Evolutionary conservation across 2,113 vertebrate genomes (phyloP), one percentile per base, ranked within the genome.

Genomic region (Cichladusa arquata): DNA sequence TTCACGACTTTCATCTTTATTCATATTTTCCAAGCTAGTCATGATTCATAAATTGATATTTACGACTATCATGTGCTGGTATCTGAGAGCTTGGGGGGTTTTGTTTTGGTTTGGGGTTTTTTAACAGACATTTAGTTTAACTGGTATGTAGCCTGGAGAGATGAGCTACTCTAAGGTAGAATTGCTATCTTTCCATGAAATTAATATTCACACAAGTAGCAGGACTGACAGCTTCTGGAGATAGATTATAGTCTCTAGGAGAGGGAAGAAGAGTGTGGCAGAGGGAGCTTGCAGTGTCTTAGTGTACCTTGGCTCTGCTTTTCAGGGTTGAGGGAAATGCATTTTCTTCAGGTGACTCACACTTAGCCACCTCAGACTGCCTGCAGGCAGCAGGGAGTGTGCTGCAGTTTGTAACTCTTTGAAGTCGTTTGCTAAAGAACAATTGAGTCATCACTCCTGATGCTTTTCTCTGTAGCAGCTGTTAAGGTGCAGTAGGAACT

Each of bases 21-120:
- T 93, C 83, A 72, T 93, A 79, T 91, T 95, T 95, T 95, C 69
- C 44, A 74, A 88, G 72, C 89, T 79, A 93, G 72, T 93, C 73
- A 84, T 92, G 62, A 87, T 91, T 93, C 72, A 69, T 92, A 93
- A 93, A 89, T 89, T 86, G 71, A 40, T 92, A 93, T 95, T 95
- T 97, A 93, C 5, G 1, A 57, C 62, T 85, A 79, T 61, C 47
- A 71, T 3, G 24, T 93, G 89, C 69, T 74, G 23, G 13, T 79
- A 51, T 88, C 81, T 89, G 70, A 67, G 76, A 89, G 26, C 38
- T 33, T 80, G 34, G 34, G 29, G 82, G 8, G 25, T 2, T 54
- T 60, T 60, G 25, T 5, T 44, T 53, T 38, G 16, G 25, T 12
- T 51, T 33, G 26, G 9, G 5, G 50, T 90, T 82, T 73, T 70